Evolutionary conservation across 2,113 vertebrate species (phyloP).

Genomic region (Pandion haliaetus): DNA sequence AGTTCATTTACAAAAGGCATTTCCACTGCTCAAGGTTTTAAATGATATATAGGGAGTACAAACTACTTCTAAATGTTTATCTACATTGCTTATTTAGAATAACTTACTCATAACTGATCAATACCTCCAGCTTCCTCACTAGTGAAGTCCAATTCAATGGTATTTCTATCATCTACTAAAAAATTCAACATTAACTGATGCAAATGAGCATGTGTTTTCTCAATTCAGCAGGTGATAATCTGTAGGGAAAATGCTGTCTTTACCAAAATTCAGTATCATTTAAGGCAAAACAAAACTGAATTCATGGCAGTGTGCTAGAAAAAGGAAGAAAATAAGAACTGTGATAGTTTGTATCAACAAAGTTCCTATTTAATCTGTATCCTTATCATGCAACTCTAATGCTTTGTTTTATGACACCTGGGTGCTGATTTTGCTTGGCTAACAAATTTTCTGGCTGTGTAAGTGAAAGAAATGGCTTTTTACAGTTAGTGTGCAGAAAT

Average conservation of each 20-base stretch:
- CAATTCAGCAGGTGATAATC: not conserved
- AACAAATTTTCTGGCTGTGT: not conserved
- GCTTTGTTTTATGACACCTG: not conserved
- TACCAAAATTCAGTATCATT: not conserved
- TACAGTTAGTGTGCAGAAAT: not conserved
- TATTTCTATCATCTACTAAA: not conserved
- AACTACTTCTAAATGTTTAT: not conserved
- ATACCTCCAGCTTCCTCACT: not conserved
- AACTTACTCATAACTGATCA: not conserved
- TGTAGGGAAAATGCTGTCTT: not conserved
- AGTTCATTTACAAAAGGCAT: not conserved
- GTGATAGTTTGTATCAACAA: not conserved
- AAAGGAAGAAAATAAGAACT: not conserved
- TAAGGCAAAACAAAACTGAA: not conserved
- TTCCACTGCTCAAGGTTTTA: not conserved
- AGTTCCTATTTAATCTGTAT: not conserved
- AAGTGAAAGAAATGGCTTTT: not conserved
- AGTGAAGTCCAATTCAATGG: not conserved
- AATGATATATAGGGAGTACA: not conserved
- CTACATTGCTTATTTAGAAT: not conserved
- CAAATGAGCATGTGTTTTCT: not conserved
- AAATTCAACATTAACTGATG: not conserved
- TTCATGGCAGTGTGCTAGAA: not conserved
- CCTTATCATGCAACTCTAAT: not conserved
- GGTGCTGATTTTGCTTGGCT: not conserved